Conservation (phyloP, 1,140 invertebrate species). For the Micrasema longulum region DNA sequence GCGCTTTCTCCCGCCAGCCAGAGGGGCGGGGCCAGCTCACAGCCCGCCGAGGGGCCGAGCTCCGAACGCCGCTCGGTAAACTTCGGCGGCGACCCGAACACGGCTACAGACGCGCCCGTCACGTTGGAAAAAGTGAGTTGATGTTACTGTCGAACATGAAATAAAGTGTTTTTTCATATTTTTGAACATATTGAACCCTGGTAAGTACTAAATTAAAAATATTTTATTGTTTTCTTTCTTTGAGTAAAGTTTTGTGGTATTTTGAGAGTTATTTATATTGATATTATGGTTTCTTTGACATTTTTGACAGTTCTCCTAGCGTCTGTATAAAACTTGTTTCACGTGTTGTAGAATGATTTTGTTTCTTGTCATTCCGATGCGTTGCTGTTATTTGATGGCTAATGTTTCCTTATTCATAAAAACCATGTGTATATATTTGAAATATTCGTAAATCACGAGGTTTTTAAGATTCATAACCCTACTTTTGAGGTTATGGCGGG, state of each 20-base stretch:
- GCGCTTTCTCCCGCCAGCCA: slow-evolving; percentile 41
- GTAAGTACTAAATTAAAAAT: slow-evolving; percentile 30
- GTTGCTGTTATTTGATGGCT: background rate
- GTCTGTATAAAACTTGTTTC: slow-evolving; percentile 38
- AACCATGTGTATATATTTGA: background rate
- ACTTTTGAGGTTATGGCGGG: slow-evolving; percentile 35
- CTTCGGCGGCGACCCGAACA: slow-evolving; percentile 14
- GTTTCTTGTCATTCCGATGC: slow-evolving; percentile 27
- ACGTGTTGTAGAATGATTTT: slow-evolving; percentile 13
- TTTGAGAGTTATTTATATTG: background rate
- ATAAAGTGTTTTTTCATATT: slow-evolving; percentile 3
- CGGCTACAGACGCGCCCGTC: slow-evolving; percentile 35
- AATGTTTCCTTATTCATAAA: background rate
- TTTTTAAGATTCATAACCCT: slow-evolving; percentile 45
- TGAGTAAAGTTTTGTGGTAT: background rate
- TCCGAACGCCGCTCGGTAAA: slow-evolving; percentile 27
- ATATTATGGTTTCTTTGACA: background rate
- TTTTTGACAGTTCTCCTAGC: slow-evolving; percentile 46
- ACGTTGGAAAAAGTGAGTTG: slow-evolving; percentile 14
- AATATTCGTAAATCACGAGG: slow-evolving; percentile 29
- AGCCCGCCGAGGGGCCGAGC: slow-evolving; percentile 43
- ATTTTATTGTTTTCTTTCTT: background rate
- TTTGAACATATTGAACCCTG: background rate
- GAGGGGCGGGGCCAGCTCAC: slow-evolving; percentile 30
- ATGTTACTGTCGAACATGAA: slow-evolving; percentile 21